Evolutionary conservation across 2,888 invertebrate species (phyloP), one percentile per base, ranked within the genome.

Genomic region (Sphaerophoria rueppellii): DNA sequence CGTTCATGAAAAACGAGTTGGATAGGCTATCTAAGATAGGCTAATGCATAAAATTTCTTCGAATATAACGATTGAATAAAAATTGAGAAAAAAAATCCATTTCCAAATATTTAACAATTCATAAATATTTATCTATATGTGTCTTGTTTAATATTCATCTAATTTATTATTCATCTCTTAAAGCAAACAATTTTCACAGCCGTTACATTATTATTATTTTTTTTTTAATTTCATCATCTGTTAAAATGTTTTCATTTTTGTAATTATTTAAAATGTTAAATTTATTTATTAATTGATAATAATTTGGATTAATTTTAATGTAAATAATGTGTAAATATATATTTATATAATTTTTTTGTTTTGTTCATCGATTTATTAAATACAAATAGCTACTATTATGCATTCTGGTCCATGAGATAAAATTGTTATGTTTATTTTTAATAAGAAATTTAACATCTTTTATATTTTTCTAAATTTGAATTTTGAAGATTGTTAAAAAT

Each of bases 101-200:
- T 63, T 57, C 58, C 32, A 12, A 71, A 63, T 73, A 32, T 79
- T 79, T 83, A 83, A 83, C 83, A 80, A 79, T 78, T 79, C 75
- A 76, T 83, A 79, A 61, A 83, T 35, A 6, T 87, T 37, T 65
- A n/a, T 65, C 14, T 50, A 16, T 63, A 11, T 32, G 12, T 60
- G 16, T 60, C 0, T 69, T 52, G 48, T 58, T 67, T 57, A 82
- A 50, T 75, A 72, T 73, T 35, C 43, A 69, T 65, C 69, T 78
- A 48, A 77, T 58, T 67, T 48, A 35, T 55, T 63, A 32, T 63
- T 61, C 72, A 55, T 74, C 46, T 57, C 75, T 80, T 86, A 87
- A 89, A 88, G 89, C 89, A 89, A 89, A 90, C 88, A 88, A 87
- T 88, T 88, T 88, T 90, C 89, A 90, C 90, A 90, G 89, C 89